Evolutionary conservation across 2,113 vertebrate species (phyloP).

Genomic region (Elaphurus davidianus): DNA sequence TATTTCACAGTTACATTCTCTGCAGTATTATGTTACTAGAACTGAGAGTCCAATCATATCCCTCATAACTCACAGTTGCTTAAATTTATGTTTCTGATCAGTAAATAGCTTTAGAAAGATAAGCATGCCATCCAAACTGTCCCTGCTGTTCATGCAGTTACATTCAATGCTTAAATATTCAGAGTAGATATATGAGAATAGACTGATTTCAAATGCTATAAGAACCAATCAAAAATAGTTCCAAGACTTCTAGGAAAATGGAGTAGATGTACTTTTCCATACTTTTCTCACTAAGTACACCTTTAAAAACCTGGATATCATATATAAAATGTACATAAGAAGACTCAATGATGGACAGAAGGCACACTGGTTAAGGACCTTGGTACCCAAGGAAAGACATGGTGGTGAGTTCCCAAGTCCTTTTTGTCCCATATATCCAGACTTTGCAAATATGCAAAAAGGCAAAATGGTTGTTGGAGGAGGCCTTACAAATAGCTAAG

Average conservation of each 20-base stretch:
- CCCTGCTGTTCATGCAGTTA: not conserved
- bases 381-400: not conserved
- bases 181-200: not conserved
- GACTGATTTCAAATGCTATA: not conserved
- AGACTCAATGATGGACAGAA: not conserved
- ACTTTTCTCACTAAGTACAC: not conserved
- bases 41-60: not conserved
- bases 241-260: not conserved
- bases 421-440: not conserved
- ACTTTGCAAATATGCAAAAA: not conserved
- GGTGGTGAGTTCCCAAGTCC: not conserved
- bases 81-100: not conserved
- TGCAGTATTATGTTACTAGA: not conserved
- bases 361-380: not conserved
- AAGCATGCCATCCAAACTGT: not conserved
- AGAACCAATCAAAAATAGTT: not conserved
- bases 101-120: not conserved
- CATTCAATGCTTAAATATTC: not conserved
- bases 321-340: not conserved
- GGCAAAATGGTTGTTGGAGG: not conserved
- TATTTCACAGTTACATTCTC: not conserved
- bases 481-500: not conserved
- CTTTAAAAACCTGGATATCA: not conserved
- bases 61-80: not conserved
- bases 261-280: not conserved